Evolutionary conservation across 2,797 vertebrate genomes (phyloP), one percentile per base, ranked within the genome.

Genomic region (Oreochromis grahami): DNA sequence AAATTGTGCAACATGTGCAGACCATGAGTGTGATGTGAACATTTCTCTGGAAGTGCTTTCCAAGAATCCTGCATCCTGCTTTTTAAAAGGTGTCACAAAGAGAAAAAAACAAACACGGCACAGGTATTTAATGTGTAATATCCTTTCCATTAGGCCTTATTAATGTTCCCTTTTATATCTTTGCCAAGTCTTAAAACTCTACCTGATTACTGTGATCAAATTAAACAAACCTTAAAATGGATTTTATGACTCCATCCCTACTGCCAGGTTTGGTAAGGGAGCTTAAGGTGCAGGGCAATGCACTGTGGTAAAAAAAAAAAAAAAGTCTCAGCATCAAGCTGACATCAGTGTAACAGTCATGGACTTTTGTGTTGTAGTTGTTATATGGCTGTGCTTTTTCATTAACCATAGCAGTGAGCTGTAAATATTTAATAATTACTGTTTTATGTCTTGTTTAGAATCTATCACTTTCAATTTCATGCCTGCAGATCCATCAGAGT

Each of bases 161-260:
- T 80, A 50, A 83, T 68, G 45, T 50, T 53, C 41, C 51, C 84
- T 82, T 84, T 74, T 81, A 76, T 87, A 86, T 77, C 77, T n/a
- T 38, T 72, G 79, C 86, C 88, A 90, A 78, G 24, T 86, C 77
- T 91, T 88, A 89, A 88, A 91, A 86, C 8, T 79, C 15, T 68
- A 85, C 80, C 89, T 86, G 51, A 85, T 91, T 91, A 81, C 84
- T 89, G 90, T 82, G 78, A 85, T 87, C 76, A 83, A 83, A 90
- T 86, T 79, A 88, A 88, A 87, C 72, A 63, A 86, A 84, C 79
- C 38, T 51, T 52, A 55, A 82, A 41, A 55, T 77, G 78, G 50
- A 53, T 81, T 89, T 92, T 86, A 93, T 85, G 85, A 82, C 72
- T 84, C 26, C 77, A 80, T 78, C 83, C 76, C 55, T 88, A 88